Base-by-base conservation (phyloP, 1,140 invertebrate species). In the Lasioglossum baleicum region DNA sequence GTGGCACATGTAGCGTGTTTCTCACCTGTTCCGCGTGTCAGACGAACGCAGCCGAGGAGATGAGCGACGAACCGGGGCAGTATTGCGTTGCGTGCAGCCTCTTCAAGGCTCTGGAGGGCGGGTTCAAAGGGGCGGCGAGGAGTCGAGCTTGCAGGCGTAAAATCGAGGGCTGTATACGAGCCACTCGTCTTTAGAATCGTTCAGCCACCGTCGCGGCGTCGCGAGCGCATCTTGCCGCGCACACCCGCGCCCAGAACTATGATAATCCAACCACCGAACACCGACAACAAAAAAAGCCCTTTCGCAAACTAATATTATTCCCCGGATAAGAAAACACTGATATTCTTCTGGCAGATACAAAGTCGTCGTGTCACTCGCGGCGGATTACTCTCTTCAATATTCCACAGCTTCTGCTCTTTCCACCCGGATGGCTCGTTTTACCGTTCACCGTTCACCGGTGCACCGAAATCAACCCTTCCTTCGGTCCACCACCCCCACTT, bases 91-190 rank as follows among this genome's bases (percentile, higher is more conserved):
- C 40, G 13, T 6, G 17, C 48, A 70, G 7, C 42, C 44, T 67
- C 31, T 44, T 67, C 35, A 6, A 42, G 44, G 61, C 71, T 53
- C 48, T 53, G 51, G 51, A 67, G 42, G 51, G 64, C 15, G 51
- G 51, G 6, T 17, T 17, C 13, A 53, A 53, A 15, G 17, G 13
- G 51, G 67, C 20, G 17, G n/a, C 44, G 42, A 15, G 67, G 61
- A 73, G 70, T 48, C 17, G 56, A 58, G 56, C 1, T n/a, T 17
- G 7, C 61, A 58, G 61, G 48, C 44, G 61, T 35, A 4, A 61
- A 66, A 79, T 79, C 76, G 76, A 75, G 78, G 78, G 78, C 70
- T 31, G 42, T 66, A 35, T 35, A 68, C 64, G 64, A 75, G 63
- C 78, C 78, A 53, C 78, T 74, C 72, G 78, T 3, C 7, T 17